Conservation (phyloP, 2,113 vertebrate species). For the Zosterops lateralis region DNA sequence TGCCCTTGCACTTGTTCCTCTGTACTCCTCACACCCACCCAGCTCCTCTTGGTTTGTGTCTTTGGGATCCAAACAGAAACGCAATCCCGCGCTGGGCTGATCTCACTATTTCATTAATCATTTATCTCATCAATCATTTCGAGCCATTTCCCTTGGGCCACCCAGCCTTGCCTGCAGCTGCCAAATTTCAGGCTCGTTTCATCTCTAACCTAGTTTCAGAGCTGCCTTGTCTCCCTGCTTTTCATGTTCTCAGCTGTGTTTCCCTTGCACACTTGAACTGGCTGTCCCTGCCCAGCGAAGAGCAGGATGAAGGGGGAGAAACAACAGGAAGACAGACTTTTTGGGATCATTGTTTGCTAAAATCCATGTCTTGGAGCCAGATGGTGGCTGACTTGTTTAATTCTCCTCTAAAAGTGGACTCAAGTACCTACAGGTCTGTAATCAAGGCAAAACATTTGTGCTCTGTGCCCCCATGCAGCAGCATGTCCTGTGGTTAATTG, state of each 20-base stretch:
- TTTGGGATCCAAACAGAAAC: neutral
- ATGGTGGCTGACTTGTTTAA: neutral
- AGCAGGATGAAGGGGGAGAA: neutral
- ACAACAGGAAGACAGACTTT: neutral
- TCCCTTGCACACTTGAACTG: neutral
- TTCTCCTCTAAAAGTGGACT: neutral
- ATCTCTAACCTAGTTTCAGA: slow-evolving; percentile 59
- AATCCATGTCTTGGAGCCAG: neutral
- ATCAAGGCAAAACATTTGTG: neutral
- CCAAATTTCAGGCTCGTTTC: slow-evolving; percentile 32
- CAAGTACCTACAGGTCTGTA: neutral
- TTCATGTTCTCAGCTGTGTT: neutral
- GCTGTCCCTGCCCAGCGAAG: neutral
- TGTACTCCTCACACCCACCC: neutral
- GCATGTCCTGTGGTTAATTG: neutral
- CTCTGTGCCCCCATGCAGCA: neutral
- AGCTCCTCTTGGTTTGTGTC: neutral
- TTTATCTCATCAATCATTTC: slow-evolving; percentile 52
- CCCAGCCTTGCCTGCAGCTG: slow-evolving; percentile 47
- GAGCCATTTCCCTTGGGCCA: slow-evolving; percentile 21
- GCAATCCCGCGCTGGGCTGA: neutral
- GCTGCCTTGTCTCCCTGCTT: slow-evolving; percentile 15
- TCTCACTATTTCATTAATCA: slow-evolving; percentile 43
- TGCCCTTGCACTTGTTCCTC: neutral
- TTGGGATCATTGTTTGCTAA: neutral